Evolutionary conservation across 2,888 invertebrate species (phyloP).

Genomic region (Teinopalpus imperialis): DNA sequence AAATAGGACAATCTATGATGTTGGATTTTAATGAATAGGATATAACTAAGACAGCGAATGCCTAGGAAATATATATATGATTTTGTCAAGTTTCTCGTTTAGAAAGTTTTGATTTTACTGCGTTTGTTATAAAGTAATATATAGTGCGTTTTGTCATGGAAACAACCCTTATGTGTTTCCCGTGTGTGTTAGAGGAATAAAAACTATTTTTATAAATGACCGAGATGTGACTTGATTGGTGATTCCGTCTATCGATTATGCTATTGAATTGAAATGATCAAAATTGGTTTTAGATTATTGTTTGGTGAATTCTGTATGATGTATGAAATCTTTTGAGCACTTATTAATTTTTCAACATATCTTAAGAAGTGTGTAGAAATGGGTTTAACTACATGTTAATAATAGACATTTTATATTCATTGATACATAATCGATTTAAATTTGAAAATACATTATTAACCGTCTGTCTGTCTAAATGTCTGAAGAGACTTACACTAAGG

Average conservation of each 20-base stretch:
- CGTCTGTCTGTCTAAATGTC: constrained; percentile 5
- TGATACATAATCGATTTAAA: too few relatives aligned
- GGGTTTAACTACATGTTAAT: too few relatives aligned
- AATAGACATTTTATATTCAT: too few relatives aligned
- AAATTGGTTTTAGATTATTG: constrained; percentile 4
- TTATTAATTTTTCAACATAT: too few relatives aligned
- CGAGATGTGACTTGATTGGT: constrained; percentile 25
- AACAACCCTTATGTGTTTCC: constrained; percentile 6
- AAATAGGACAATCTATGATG: constrained; percentile 57
- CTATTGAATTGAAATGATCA: constrained; percentile 7
- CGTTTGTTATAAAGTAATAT: constrained; percentile 30
- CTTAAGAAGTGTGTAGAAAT: too few relatives aligned
- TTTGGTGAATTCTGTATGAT: neutral
- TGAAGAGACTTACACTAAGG: neutral
- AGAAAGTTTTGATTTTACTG: constrained; percentile 33
- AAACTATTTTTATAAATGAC: constrained; percentile 32
- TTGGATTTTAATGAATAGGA: constrained; percentile 50
- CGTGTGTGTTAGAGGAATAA: constrained; percentile 21
- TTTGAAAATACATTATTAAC: neutral
- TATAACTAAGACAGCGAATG: constrained; percentile 42
- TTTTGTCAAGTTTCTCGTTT: constrained; percentile 37
- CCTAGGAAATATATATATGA: constrained; percentile 28
- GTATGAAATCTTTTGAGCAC: neutral
- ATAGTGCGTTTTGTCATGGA: constrained; percentile 11
- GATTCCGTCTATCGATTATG: constrained; percentile 25